Conservation (phyloP, 2,888 invertebrate species). For the Neoaliturus tenellus region DNA sequence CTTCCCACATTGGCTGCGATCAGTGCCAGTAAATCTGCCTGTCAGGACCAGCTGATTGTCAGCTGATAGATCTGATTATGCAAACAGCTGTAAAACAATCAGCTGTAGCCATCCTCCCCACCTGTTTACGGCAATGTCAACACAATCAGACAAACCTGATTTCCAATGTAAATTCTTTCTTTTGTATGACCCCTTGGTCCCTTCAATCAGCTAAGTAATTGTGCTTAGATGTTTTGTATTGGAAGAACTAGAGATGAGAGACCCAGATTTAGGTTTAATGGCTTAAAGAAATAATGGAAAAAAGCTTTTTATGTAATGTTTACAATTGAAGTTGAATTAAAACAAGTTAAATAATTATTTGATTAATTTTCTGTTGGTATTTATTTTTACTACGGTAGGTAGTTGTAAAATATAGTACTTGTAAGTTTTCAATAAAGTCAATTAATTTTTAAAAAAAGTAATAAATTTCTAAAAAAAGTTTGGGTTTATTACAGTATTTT, state of each 20-base stretch:
- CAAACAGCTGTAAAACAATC: constrained; percentile 35
- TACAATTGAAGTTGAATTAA: no score
- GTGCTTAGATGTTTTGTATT: neutral
- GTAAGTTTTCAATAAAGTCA: no score
- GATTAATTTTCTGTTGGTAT: no score
- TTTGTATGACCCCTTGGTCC: constrained; percentile 20
- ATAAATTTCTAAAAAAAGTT: no score
- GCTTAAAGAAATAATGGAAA: no score
- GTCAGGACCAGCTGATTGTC: constrained; percentile 26
- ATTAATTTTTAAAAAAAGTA: no score
- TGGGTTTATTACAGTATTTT: no score
- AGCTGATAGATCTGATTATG: constrained; percentile 33
- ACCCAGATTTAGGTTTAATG: no score
- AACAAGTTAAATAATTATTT: neutral
- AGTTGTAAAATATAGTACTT: no score
- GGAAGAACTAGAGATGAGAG: neutral
- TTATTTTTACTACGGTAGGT: no score
- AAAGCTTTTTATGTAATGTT: no score
- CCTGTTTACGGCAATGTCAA: constrained; percentile 26
- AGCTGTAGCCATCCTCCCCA: constrained; percentile 13
- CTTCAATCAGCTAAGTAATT: neutral
- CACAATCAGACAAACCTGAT: constrained; percentile 33
- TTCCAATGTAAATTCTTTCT: constrained; percentile 35
- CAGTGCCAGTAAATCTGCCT: constrained; percentile 26
- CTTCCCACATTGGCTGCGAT: constrained; percentile 24